Evolutionary conservation across 2,888 invertebrate genomes (phyloP), one percentile per base, ranked within the genome.

Genomic region (Falcaria lacertinaria): DNA sequence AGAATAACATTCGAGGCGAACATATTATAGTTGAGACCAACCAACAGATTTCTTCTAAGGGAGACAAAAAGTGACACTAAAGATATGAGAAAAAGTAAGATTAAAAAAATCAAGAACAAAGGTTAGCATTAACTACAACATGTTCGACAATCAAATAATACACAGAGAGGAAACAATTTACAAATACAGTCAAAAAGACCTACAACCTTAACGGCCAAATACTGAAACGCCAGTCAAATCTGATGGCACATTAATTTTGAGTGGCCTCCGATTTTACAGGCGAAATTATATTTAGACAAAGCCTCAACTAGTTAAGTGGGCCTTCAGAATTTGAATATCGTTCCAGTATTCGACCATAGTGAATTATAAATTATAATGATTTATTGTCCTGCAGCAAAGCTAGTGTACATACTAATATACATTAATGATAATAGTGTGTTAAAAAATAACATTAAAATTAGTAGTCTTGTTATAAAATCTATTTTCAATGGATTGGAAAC

Each of bases 301-400:
- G n/a, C n/a, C n/a, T n/a, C n/a, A n/a, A n/a, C n/a, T n/a, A n/a
- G n/a, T n/a, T n/a, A n/a, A n/a, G n/a, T n/a, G n/a, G n/a, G n/a
- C n/a, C n/a, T n/a, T n/a, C n/a, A n/a, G n/a, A n/a, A n/a, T n/a
- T n/a, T n/a, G n/a, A n/a, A n/a, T n/a, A n/a, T n/a, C n/a, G n/a
- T n/a, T n/a, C n/a, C n/a, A n/a, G n/a, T n/a, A n/a, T n/a, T n/a
- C n/a, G n/a, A n/a, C n/a, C n/a, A n/a, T n/a, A n/a, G 51, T 63
- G 55, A 69, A 57, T 53, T 74, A 76, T 63, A 74, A 72, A 79
- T 72, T 47, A 60, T 65, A 70, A 68, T 28, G 50, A 69, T 80
- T 36, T 81, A 81, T 82, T 83, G 80, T 83, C 85, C 71, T 70
- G 72, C 83, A 84, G 80, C 81, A 75, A 77, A 70, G 69, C 73